Conservation (phyloP, 35 echinoderm and acorn worm species). For the Heliocidaris erythrogramma region DNA sequence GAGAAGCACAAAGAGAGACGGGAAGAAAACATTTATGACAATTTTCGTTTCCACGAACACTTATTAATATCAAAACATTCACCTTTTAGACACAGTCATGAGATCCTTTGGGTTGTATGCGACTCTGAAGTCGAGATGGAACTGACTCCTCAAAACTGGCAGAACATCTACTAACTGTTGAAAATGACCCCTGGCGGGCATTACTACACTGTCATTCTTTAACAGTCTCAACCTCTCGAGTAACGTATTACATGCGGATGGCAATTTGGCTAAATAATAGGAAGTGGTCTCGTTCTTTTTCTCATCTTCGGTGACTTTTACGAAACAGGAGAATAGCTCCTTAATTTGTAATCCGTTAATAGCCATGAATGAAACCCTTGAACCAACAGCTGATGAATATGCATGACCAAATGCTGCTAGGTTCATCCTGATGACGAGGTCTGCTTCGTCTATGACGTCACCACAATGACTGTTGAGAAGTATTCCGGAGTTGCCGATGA, state of each 20-base stretch:
- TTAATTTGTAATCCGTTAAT: slow-evolving; percentile 46
- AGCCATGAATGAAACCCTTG: slow-evolving; percentile 48
- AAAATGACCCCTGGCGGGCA: neutral
- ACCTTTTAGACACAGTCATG: neutral
- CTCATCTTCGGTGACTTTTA: neutral
- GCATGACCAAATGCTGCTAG: neutral
- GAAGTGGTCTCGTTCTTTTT: neutral
- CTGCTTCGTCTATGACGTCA: slow-evolving; percentile 15
- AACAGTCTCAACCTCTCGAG: neutral
- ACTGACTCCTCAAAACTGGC: neutral
- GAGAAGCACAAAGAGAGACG: too few species aligned
- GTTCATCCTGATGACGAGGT: slow-evolving; percentile 16
- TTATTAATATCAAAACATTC: neutral
- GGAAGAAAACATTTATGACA: too few species aligned
- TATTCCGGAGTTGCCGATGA: neutral
- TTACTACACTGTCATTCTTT: neutral
- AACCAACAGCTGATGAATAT: slow-evolving; percentile 52
- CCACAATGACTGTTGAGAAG: neutral
- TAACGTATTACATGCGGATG: neutral
- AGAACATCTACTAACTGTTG: neutral
- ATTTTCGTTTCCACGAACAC: too few species aligned
- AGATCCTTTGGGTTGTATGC: neutral
- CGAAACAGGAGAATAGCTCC: neutral
- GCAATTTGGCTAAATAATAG: neutral
- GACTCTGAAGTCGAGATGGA: neutral